Evolutionary conservation across 1,140 invertebrate genomes (phyloP), one percentile per base, ranked within the genome.

Genomic region (Ceratoteleas bidentatus): DNA sequence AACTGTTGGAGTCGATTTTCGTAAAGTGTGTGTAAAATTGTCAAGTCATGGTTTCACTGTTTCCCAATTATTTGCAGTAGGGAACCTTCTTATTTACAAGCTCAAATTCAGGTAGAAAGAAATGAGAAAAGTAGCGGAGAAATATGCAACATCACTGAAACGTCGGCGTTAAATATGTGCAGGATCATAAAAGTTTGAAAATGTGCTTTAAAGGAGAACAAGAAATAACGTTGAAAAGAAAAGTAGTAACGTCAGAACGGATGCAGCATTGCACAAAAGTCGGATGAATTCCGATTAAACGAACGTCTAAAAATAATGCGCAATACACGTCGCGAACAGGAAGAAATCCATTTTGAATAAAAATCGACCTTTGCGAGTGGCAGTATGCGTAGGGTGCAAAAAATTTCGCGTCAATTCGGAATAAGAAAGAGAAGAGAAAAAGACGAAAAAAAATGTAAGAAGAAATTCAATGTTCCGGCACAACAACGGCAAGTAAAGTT

Each of bases 51-150:
- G 40, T 32, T 60, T 45, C 11, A 43, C 34, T 57, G 13, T 16
- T 60, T 60, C 56, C 45, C 40, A 60, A 60, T 60, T 60, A 60
- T 60, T 60, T 60, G 38, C 56, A 60, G 56, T 32, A 24, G 24
- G 24, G 4, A 24, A 24, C 24, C 1, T 1, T 24, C 24, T 24
- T 24, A 24, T 24, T 24, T 24, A 24, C 24, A 24, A 24, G 24
- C 24, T 24, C 4, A 24, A 24, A 24, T 24, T 24, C 10, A 6
- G 10, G 4, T 49, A 49, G n/a, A n/a, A n/a, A 11, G 13, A 49
- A 49, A 49, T 24, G 24, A 24, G 24, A 24, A 24, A 24, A 24
- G 24, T 24, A 24, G 24, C 24, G 24, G 24, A 24, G 24, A 24
- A 24, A 24, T 24, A 24, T 24, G 24, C 24, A 24, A 24, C 24